phyloP scores from a whole-genome alignment of 92 coral and sea anemone genomes.

The Pocillopora grandis region DNA sequence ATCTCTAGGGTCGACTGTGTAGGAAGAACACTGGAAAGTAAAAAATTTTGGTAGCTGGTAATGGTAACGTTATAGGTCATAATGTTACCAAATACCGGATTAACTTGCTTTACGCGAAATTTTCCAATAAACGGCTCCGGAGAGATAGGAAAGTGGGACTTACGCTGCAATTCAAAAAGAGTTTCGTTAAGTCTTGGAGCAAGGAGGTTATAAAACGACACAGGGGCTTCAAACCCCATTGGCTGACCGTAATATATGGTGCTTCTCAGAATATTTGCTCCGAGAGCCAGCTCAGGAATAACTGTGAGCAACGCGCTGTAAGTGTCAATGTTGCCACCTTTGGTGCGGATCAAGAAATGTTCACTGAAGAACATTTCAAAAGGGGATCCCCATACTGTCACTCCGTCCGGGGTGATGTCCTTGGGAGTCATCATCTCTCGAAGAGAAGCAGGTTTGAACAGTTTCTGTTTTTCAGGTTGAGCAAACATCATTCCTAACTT shows the following conservation, averaged over 20 bases:
- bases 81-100: background rate
- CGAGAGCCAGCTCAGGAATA: constrained; percentile 36
- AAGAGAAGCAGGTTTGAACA: constrained; percentile 41
- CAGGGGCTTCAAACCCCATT: background rate
- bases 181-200: constrained; percentile 30
- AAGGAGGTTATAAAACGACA: background rate
- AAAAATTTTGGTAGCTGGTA: constrained; percentile 11
- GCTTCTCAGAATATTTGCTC: constrained; percentile 26
- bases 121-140: constrained; percentile 29
- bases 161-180: constrained; percentile 18
- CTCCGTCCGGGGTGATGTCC: constrained; percentile 38
- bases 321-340: constrained; percentile 33
- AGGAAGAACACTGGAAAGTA: background rate
- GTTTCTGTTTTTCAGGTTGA: constrained; percentile 24
- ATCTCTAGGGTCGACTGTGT: background rate
- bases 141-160: constrained; percentile 11
- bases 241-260: background rate
- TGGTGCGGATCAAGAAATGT: constrained; percentile 20
- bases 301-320: constrained; percentile 16
- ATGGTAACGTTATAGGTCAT: background rate
- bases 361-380: constrained; percentile 37
- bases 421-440: constrained; percentile 42
- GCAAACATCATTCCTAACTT: constrained; percentile 51
- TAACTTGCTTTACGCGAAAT: constrained; percentile 10
- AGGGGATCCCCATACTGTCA: constrained; percentile 47